Evolutionary conservation across 2,113 vertebrate genomes (phyloP).

Genomic region (Bombycilla garrulus): DNA sequence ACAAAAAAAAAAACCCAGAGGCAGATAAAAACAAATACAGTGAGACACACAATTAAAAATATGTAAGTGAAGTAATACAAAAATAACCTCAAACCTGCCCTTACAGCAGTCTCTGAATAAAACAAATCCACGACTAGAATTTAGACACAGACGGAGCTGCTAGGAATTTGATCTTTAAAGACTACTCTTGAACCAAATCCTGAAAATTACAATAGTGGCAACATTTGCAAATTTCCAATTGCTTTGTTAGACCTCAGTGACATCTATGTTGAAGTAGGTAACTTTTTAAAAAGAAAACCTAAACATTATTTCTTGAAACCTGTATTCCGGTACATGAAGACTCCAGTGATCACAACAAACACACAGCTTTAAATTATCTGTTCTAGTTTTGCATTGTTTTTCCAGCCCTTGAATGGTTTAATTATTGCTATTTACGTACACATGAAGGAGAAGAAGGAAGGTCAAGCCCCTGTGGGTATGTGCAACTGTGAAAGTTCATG

Average conservation of each 20-base stretch:
- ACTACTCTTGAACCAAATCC: not conserved
- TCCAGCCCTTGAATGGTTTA: not conserved
- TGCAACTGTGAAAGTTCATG: not conserved
- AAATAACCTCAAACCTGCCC: not conserved
- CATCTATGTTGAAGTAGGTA: not conserved
- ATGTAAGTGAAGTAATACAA: not conserved
- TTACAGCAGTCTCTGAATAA: not conserved
- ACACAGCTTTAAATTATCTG: not conserved
- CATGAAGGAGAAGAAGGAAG: not conserved
- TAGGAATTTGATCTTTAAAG: not conserved
- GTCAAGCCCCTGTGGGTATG: not conserved
- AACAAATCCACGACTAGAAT: not conserved
- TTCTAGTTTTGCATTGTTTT: not conserved
- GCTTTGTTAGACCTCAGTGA: not conserved
- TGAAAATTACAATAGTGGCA: not conserved
- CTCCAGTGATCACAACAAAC: not conserved
- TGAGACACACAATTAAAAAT: not conserved
- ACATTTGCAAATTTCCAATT: not conserved
- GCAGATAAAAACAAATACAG: not conserved
- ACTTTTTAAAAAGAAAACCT: not conserved
- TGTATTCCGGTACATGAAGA: not conserved
- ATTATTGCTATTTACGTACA: not conserved
- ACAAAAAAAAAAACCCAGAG: not conserved
- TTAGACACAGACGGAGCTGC: rapidly evolving
- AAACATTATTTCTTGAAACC: not conserved